A percentile compares a stretch with the other conserved stretches of the same genome.
phyloP scores from a whole-genome alignment of 1,140 invertebrate genomes.

The Thaumetopoea pityocampa region DNA sequence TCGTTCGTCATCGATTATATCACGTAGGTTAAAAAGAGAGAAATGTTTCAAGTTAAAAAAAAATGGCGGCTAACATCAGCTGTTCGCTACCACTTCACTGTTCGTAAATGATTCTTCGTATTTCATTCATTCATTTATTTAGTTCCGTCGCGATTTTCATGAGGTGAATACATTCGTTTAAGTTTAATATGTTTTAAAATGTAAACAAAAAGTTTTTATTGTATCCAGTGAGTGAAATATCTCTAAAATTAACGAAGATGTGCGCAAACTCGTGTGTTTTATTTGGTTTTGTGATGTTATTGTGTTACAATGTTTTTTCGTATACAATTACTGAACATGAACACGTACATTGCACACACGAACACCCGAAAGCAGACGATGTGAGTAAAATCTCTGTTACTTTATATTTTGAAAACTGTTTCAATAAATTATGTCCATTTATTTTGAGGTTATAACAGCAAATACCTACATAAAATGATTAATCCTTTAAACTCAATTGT shows the following conservation, averaged over 20 bases:
- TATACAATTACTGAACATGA: constrained; percentile 42
- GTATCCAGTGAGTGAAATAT: constrained; percentile 35
- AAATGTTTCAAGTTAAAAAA: background rate
- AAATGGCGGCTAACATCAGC: constrained; percentile 21
- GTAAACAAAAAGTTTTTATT: constrained; percentile 47
- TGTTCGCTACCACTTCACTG: constrained; percentile 18
- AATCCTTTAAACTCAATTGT: too few relatives aligned
- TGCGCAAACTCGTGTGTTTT: constrained; percentile 28
- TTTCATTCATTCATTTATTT: constrained; percentile 20
- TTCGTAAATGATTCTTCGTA: constrained; percentile 1
- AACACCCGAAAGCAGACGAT: constrained; percentile 61
- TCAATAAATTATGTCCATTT: too few relatives aligned
- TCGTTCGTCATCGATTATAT: background rate
- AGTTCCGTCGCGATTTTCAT: constrained; percentile 22
- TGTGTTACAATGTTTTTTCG: constrained; percentile 33
- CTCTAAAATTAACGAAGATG: constrained; percentile 30
- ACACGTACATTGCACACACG: constrained; percentile 54
- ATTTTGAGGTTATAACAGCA: background rate
- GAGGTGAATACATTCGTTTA: background rate
- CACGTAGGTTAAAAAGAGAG: constrained; percentile 15
- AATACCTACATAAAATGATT: too few relatives aligned
- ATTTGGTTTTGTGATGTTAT: constrained; percentile 31
- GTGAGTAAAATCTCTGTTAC: constrained; percentile 37
- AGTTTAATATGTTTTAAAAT: constrained; percentile 44
- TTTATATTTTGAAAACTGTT: too few relatives aligned